These are phyloP conservation scores for Podarcis muralis DNA, from an alignment of 2,113 vertebrate genomes.

Conservation along the genomic window DNA sequence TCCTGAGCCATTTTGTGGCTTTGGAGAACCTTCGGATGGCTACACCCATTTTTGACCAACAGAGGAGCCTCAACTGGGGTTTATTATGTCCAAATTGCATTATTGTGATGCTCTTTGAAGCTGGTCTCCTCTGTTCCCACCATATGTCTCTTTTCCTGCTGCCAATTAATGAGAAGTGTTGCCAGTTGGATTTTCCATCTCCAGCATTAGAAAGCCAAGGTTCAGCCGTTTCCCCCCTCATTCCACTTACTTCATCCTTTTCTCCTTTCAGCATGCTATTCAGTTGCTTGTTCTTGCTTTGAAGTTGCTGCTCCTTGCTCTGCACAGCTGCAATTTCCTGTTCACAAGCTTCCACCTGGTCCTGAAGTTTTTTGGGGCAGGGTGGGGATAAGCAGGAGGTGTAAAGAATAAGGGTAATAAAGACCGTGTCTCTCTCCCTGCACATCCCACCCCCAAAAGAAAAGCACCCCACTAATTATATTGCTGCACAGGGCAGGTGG, in stretches of 20 bases:
- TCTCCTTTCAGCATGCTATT: neutral
- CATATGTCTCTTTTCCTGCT: neutral
- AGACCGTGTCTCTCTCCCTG: neutral
- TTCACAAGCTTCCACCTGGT: neutral
- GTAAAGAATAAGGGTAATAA: neutral
- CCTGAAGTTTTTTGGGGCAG: neutral
- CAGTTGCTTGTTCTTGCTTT: conserved; percentile 1
- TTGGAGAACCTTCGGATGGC: too few species aligned
- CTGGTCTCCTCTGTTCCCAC: too few species aligned
- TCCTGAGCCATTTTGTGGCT: too few species aligned
- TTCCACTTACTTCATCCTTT: conserved; percentile 15
- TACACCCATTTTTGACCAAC: too few species aligned
- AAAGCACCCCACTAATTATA: neutral
- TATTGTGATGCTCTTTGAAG: too few species aligned
- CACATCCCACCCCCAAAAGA: neutral
- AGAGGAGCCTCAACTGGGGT: too few species aligned
- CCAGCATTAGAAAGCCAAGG: neutral
- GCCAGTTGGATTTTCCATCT: neutral
- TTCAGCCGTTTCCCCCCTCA: neutral
- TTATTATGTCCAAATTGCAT: too few species aligned
- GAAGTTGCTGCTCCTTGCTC: neutral
- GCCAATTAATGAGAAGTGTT: neutral
- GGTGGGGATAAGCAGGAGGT: too few species aligned
- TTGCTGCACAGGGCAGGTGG: neutral
- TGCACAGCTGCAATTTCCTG: neutral